These are phyloP conservation scores for Parotia lawesii DNA, from an alignment of 2,113 vertebrate genomes.

Conservation along the genomic window DNA sequence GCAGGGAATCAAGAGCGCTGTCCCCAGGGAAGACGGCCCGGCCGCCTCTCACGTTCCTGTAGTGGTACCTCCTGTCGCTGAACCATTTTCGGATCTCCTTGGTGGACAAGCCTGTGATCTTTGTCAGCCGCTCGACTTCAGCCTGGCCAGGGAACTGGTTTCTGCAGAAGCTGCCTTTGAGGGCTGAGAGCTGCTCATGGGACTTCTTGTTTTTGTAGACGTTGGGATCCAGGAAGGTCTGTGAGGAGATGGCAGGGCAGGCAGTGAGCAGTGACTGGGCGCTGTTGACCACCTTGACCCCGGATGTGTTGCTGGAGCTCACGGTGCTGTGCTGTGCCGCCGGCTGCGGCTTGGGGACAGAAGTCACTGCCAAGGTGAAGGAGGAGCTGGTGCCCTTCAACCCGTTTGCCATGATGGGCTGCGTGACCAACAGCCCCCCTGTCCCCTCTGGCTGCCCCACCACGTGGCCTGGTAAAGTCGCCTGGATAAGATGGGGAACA, in stretches of 20 bases:
- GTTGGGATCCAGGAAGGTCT: constrained; percentile 82
- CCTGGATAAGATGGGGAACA: constrained; percentile 87
- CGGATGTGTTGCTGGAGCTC: constrained; percentile 59
- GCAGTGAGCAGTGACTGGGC: constrained; percentile 71
- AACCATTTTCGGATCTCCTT: constrained; percentile 98
- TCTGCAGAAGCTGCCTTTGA: constrained; percentile 90
- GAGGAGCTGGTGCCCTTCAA: constrained; percentile 86
- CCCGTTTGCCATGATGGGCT: constrained; percentile 89
- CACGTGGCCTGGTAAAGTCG: constrained; percentile 76
- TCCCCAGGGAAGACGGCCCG: constrained; percentile 66
- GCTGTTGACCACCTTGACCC: constrained; percentile 74
- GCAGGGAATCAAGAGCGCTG: constrained; percentile 45
- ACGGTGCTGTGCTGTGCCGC: constrained; percentile 78
- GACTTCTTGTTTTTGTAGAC: constrained; percentile 94
- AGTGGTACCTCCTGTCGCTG: constrained; percentile 94
- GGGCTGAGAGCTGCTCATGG: constrained; percentile 87
- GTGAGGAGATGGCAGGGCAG: constrained; percentile 71
- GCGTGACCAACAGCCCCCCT: constrained; percentile 88
- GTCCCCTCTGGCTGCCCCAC: constrained; percentile 82
- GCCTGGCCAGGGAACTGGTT: constrained; percentile 92
- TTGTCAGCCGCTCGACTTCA: constrained; percentile 89
- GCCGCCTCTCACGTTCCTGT: constrained; percentile 84
- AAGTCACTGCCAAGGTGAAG: constrained; percentile 82
- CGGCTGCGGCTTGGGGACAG: constrained; percentile 78
- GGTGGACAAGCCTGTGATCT: constrained; percentile 86